Evolutionary conservation across 2,888 invertebrate species (phyloP).

Genomic region (Melanophora roralis): DNA sequence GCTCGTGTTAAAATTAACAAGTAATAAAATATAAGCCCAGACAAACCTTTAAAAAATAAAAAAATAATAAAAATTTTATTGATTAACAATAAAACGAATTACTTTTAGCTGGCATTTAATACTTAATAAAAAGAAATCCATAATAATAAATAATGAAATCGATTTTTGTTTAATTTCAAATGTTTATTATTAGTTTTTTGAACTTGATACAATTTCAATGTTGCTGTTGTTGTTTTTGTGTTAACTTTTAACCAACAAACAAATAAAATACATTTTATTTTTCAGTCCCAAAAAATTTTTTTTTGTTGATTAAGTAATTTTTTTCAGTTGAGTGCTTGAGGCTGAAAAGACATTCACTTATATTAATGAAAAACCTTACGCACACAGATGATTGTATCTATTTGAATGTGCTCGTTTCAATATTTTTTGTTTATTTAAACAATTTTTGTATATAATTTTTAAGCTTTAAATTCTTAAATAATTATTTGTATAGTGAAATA

Average conservation of each 20-base stretch:
- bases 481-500: background rate
- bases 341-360: slow-evolving; percentile 21
- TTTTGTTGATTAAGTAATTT: slow-evolving; percentile 38
- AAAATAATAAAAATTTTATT: background rate
- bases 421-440: slow-evolving; percentile 34
- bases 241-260: background rate
- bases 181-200: slow-evolving; percentile 24
- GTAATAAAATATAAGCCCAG: too few species aligned
- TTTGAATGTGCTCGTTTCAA: background rate
- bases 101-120: background rate
- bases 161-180: background rate
- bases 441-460: background rate
- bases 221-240: background rate
- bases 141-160: background rate
- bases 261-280: background rate
- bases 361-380: background rate
- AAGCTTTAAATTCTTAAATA: background rate
- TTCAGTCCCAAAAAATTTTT: background rate
- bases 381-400: background rate
- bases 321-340: background rate
- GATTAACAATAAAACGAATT: background rate
- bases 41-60: too few species aligned
- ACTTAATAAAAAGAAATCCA: background rate
- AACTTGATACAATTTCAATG: slow-evolving; percentile 20
- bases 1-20: too few species aligned